Conservation (phyloP, 2,797 vertebrate species). For the Xenentodon cancila region DNA sequence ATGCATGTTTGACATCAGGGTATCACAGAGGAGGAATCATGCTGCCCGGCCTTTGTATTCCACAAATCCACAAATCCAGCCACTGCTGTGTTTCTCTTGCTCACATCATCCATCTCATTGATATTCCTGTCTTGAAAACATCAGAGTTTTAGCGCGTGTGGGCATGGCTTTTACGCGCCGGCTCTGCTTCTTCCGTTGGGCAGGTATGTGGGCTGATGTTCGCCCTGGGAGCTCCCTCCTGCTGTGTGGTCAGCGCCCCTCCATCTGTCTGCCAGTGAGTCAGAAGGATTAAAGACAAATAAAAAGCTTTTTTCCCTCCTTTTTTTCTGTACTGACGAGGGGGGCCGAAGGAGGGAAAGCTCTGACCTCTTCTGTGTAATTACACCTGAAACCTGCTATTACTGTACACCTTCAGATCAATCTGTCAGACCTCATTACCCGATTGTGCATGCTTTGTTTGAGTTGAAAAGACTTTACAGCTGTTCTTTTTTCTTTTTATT, state of each 20-base stretch:
- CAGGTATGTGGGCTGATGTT: slow-evolving; percentile 62
- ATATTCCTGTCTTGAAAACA: slow-evolving; percentile 25
- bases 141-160: slow-evolving; percentile 5
- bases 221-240: slow-evolving; percentile 41
- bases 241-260: slow-evolving; percentile 55
- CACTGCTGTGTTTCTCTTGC: background rate
- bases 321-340: slow-evolving; percentile 18
- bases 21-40: background rate
- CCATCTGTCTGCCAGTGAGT: slow-evolving; percentile 56
- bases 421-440: slow-evolving; percentile 25
- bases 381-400: slow-evolving; percentile 44
- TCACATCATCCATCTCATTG: slow-evolving; percentile 10
- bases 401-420: slow-evolving; percentile 44
- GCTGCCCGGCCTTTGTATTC: background rate
- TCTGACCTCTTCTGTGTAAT: slow-evolving; percentile 60
- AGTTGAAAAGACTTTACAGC: slow-evolving; percentile 2
- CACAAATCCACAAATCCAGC: background rate
- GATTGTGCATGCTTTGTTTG: slow-evolving; percentile 15
- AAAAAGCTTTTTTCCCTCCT: background rate
- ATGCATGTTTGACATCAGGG: background rate
- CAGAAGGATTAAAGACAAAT: slow-evolving; percentile 44
- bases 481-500: background rate
- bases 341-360: slow-evolving; percentile 32
- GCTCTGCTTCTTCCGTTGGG: slow-evolving; percentile 23
- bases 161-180: slow-evolving; percentile 2